These are phyloP conservation scores for Chlorodrepanis virens DNA, from an alignment of 2,113 vertebrate genomes.

Conservation along the genomic window DNA sequence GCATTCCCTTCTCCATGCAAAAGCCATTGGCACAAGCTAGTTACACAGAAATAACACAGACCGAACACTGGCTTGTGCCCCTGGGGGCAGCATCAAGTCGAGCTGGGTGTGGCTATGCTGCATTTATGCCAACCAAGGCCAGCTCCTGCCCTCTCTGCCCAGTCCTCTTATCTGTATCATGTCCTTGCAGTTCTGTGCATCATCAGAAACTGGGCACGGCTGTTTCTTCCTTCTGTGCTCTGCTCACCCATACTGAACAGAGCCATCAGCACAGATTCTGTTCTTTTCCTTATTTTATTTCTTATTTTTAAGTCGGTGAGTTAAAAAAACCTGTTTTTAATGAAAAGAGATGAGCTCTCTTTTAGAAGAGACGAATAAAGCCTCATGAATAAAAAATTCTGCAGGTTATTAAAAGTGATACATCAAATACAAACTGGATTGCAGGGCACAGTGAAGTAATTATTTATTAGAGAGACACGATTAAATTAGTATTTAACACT, in stretches of 20 bases:
- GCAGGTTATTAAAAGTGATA: neutral
- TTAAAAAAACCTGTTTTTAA: neutral
- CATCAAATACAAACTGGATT: neutral
- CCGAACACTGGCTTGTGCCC: rapidly evolving
- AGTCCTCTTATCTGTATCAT: rapidly evolving
- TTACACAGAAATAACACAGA: neutral
- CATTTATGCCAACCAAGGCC: neutral
- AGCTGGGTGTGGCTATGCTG: neutral
- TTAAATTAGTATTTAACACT: neutral
- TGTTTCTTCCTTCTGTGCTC: neutral
- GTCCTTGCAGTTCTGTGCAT: rapidly evolving
- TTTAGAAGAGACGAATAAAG: neutral
- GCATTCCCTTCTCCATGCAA: neutral
- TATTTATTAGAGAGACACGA: neutral
- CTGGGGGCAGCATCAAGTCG: neutral
- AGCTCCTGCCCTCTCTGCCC: neutral
- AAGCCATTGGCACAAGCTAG: neutral
- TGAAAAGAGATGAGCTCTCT: neutral
- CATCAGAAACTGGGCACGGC: rapidly evolving
- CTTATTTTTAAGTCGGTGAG: neutral
- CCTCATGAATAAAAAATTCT: neutral
- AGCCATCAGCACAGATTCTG: neutral
- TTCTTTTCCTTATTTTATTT: neutral
- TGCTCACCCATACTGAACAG: neutral
- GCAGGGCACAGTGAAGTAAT: neutral